Evolutionary conservation across 2,888 invertebrate species (phyloP).

Genomic region (Dicranocentrus wangi): DNA sequence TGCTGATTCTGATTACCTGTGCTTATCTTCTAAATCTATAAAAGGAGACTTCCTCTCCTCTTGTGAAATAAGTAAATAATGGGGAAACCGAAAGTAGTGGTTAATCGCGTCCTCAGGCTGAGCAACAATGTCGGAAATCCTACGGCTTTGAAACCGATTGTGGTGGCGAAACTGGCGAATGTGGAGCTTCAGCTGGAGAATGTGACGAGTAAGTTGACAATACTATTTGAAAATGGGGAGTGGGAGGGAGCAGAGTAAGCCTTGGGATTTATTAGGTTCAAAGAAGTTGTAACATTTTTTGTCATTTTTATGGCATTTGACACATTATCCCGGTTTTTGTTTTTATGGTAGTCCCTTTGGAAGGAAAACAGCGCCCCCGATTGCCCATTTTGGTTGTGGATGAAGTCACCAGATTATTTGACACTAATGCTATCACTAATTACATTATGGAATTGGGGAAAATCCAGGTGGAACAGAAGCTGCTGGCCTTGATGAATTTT

Average conservation of each 20-base stretch:
- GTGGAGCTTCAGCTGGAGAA: conserved; percentile 79
- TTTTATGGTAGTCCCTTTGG: conserved; percentile 41
- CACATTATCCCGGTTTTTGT: too few species aligned
- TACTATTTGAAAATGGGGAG: neutral
- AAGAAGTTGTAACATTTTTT: too few species aligned
- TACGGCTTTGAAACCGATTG: conserved; percentile 82
- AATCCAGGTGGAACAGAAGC: conserved; percentile 75
- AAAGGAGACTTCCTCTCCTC: too few species aligned
- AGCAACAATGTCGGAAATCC: conserved; percentile 85
- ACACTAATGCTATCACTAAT: conserved; percentile 82
- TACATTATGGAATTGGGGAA: conserved; percentile 77
- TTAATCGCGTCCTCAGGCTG: conserved; percentile 43
- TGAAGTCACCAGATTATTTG: conserved; percentile 81
- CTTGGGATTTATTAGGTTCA: too few species aligned
- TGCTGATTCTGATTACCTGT: too few species aligned
- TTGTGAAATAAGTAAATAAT: too few species aligned
- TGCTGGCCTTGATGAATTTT: conserved; percentile 60
- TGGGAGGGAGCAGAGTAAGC: too few species aligned
- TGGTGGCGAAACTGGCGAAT: conserved; percentile 81
- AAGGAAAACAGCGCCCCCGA: conserved; percentile 73
- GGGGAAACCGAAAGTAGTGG: conserved; percentile 48
- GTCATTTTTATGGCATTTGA: too few species aligned
- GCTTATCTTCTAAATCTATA: too few species aligned
- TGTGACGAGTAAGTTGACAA: conserved; percentile 80
- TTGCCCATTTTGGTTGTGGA: conserved; percentile 82